These are phyloP conservation scores for Paracanthobrama guichenoti DNA, from an alignment of 2,113 vertebrate species.

Conservation along the genomic window DNA sequence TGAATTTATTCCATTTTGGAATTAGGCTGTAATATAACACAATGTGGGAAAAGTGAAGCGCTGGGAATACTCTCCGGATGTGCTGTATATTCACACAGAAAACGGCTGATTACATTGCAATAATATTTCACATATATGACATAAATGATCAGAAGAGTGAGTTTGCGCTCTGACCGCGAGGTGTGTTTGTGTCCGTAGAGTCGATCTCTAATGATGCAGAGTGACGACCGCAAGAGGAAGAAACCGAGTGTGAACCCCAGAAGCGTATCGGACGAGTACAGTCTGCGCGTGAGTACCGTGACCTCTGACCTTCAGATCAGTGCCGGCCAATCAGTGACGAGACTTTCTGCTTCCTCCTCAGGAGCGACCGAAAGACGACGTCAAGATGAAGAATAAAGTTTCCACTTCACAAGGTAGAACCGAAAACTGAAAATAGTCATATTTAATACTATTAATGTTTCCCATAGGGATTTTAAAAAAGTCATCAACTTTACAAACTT, in stretches of 20 bases:
- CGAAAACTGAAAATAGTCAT: background rate
- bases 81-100: background rate
- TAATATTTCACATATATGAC: background rate
- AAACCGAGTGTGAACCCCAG: conserved; percentile 55
- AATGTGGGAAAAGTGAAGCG: no score
- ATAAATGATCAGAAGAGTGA: no score
- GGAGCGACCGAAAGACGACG: conserved; percentile 61
- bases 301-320: background rate
- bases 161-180: background rate
- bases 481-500: no score
- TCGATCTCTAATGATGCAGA: conserved; percentile 56
- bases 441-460: no score
- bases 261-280: conserved; percentile 59
- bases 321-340: background rate
- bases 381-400: conserved; percentile 65
- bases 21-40: no score
- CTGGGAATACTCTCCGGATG: no score
- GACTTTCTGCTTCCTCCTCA: conserved; percentile 26
- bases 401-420: conserved; percentile 50
- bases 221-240: conserved; percentile 58
- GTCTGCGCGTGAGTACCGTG: conserved; percentile 58
- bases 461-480: no score
- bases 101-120: accelerated
- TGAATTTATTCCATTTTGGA: no score
- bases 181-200: background rate